Evolutionary conservation across 2,888 invertebrate species (phyloP), one percentile per base, ranked within the genome.

Genomic region (Morpho helenor): DNA sequence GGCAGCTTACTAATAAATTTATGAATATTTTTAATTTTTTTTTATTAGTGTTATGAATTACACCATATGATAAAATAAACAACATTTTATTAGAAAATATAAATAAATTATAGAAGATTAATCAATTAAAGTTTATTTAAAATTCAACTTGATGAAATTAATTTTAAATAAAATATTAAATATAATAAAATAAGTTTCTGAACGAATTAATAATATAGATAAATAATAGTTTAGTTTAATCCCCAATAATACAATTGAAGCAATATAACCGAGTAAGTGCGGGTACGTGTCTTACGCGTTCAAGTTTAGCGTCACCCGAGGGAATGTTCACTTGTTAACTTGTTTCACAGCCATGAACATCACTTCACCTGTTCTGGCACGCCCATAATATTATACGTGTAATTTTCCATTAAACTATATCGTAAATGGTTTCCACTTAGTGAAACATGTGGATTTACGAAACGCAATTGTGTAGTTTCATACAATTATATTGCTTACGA

Each of bases 271-370:
- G 54, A 59, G 64, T 66, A 68, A 68, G 64, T 66, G 62, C 57
- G 55, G 52, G 56, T 57, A 61, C 60, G 64, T 67, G 66, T 62
- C 64, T 63, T 61, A 63, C 55, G 55, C 59, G 64, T 54, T 59
- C 56, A 56, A 65, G 59, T 58, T 63, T 59, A 62, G 56, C 55
- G 60, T 47, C 49, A 51, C 62, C 61, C 62, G 57, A 45, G 66
- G 66, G 67, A 66, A 57, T 65, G 62, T 59, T 63, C 62, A 59
- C 63, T 65, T 60, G 66, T 62, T 62, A 67, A 67, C 67, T 66
- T 67, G 64, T 66, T 66, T 64, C 61, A 62, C 64, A 63, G 63
- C 56, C 59, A 50, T 54, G 62, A 64, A 63, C 68, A 60, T 59
- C 63, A 61, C 57, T 64, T 64, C 59, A 59, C 60, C 60, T 56